Conservation (phyloP, 2,797 vertebrate species). For the Chelon labrosus region DNA sequence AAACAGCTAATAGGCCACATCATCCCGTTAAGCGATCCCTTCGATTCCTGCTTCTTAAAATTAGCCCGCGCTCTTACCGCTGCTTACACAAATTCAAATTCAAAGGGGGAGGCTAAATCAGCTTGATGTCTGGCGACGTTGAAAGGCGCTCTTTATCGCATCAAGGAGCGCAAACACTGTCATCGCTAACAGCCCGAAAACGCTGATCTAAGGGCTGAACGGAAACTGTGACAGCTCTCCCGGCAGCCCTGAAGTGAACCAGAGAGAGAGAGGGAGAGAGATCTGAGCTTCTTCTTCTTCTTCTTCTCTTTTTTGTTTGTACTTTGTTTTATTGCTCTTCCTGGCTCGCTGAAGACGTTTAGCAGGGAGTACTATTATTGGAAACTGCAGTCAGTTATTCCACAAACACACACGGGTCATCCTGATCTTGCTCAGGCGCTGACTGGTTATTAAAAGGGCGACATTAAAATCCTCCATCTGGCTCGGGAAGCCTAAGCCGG, state of each 20-base stretch:
- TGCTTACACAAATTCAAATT: constrained; percentile 43
- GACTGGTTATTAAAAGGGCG: constrained; percentile 56
- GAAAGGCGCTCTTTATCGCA: constrained; percentile 40
- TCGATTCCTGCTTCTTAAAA: constrained; percentile 44
- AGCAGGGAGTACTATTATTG: constrained; percentile 42
- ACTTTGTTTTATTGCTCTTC: constrained; percentile 56
- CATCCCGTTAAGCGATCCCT: constrained; percentile 39
- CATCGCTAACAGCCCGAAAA: constrained; percentile 14
- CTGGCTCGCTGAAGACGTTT: constrained; percentile 36
- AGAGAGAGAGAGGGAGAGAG: constrained; percentile 1
- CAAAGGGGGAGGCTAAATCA: constrained; percentile 11
- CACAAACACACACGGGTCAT: constrained; percentile 60
- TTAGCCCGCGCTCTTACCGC: constrained; percentile 48
- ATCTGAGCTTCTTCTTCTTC: constrained; percentile 16
- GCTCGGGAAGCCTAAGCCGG: constrained; percentile 18
- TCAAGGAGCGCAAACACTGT: constrained; percentile 27
- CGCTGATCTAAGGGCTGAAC: constrained; percentile 19
- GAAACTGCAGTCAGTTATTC: constrained; percentile 68
- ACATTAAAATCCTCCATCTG: constrained; percentile 55
- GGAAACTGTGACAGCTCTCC: constrained; percentile 59
- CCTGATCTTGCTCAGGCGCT: constrained; percentile 39
- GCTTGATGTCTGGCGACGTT: constrained; percentile 44
- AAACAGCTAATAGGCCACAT: constrained; percentile 35
- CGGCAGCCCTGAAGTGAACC: constrained; percentile 28
- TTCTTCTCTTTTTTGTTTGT: constrained; percentile 26